Percentiles rank a stretch among this genome's conserved stretches.
Evolutionary conservation across 2,797 vertebrate genomes (phyloP).

Genomic region (Taeniopygia guttata): DNA sequence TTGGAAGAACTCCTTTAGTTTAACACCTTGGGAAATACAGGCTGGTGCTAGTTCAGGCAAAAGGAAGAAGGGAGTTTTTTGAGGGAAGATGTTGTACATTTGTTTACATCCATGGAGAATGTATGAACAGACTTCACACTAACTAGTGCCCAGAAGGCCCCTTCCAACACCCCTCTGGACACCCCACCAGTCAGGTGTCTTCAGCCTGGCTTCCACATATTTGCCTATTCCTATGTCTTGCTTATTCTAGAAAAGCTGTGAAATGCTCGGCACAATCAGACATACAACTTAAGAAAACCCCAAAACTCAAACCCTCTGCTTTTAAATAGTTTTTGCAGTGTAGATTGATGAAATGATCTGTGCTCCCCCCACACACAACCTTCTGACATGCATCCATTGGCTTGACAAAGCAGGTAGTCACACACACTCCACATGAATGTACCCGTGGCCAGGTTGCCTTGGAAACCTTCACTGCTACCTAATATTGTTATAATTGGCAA

Average conservation of each 20-base stretch:
- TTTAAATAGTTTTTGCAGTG: neutral
- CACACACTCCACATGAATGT: constrained; percentile 48
- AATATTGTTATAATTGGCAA: constrained; percentile 67
- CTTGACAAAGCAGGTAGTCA: constrained; percentile 55
- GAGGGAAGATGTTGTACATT: neutral
- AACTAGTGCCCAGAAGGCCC: neutral
- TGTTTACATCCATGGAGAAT: neutral
- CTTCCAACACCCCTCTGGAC: neutral
- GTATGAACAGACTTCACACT: neutral
- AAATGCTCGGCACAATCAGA: fast-evolving
- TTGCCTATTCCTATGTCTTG: neutral
- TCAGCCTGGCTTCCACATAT: neutral
- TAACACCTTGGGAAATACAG: neutral
- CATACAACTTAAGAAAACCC: fast-evolving
- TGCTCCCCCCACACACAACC: neutral
- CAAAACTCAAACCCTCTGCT: neutral
- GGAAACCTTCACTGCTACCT: constrained; percentile 61
- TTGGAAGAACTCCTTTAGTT: neutral
- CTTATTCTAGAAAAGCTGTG: neutral
- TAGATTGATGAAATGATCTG: neutral
- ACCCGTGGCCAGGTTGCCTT: constrained; percentile 58
- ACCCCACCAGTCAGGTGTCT: neutral
- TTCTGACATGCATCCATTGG: constrained; percentile 32
- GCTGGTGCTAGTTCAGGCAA: neutral
- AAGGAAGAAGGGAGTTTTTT: neutral